Conservation (phyloP, 2,888 invertebrate genomes). For the Ypsolopha sequella region DNA sequence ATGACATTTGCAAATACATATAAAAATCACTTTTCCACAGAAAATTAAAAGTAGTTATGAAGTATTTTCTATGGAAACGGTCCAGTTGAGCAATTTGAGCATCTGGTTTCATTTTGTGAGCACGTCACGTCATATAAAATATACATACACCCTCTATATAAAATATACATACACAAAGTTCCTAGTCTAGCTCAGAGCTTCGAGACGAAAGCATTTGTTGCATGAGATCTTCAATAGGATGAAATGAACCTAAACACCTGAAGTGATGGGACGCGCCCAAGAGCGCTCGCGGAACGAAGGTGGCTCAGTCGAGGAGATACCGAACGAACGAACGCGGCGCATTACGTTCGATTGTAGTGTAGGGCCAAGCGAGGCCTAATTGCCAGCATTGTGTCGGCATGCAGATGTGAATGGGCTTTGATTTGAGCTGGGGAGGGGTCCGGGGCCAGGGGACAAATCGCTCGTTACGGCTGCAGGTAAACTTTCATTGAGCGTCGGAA, state of each 20-base stretch:
- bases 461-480: slow-evolving; percentile 72
- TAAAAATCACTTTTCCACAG: too few species aligned
- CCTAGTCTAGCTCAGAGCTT: too few species aligned
- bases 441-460: slow-evolving; percentile 67
- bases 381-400: slow-evolving; percentile 72
- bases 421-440: slow-evolving; percentile 53
- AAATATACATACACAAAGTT: too few species aligned
- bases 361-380: slow-evolving; percentile 64
- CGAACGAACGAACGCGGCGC: slow-evolving; percentile 60
- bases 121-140: too few species aligned
- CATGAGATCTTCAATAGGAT: too few species aligned
- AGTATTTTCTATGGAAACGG: too few species aligned
- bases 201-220: too few species aligned
- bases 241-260: slow-evolving; percentile 1
- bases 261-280: slow-evolving; percentile 16
- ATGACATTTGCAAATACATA: too few species aligned
- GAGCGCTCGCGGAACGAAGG: slow-evolving; percentile 20
- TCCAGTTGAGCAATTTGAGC: too few species aligned
- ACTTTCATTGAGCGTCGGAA: slow-evolving; percentile 72
- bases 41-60: too few species aligned
- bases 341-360: slow-evolving; percentile 70
- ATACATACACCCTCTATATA: too few species aligned
- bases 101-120: too few species aligned
- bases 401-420: slow-evolving; percentile 73
- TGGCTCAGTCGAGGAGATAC: slow-evolving; percentile 37